These are phyloP conservation scores for Aramus guarauna DNA, from an alignment of 2,113 vertebrate genomes.

Conservation along the genomic window DNA sequence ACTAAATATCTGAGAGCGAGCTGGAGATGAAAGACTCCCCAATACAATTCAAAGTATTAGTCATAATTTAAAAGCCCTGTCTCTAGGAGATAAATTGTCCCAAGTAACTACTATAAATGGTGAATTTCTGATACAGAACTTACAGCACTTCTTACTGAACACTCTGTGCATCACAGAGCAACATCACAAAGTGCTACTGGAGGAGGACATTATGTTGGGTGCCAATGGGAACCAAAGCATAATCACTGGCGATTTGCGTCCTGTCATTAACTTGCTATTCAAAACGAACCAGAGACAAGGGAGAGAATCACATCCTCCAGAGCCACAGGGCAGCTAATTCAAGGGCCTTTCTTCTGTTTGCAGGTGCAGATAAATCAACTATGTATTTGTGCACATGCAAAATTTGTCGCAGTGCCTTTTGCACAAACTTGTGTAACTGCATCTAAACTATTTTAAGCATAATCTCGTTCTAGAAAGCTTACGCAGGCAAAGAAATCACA, in stretches of 20 bases:
- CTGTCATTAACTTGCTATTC: background rate
- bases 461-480: background rate
- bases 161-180: background rate
- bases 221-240: background rate
- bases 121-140: background rate
- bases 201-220: background rate
- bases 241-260: background rate
- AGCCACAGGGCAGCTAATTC: background rate
- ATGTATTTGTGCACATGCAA: background rate
- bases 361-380: background rate
- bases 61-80: slow-evolving; percentile 12
- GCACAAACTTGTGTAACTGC: background rate
- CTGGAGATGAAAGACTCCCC: background rate
- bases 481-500: background rate
- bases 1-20: background rate
- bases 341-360: background rate
- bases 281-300: background rate
- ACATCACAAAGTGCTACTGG: background rate
- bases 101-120: background rate
- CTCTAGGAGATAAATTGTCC: slow-evolving; percentile 20
- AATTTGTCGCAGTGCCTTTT: background rate
- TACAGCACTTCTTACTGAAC: background rate
- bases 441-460: background rate
- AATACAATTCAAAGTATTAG: background rate
- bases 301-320: background rate